Evolutionary conservation across 2,888 invertebrate genomes (phyloP).

Genomic region (Dendrolimus pini): DNA sequence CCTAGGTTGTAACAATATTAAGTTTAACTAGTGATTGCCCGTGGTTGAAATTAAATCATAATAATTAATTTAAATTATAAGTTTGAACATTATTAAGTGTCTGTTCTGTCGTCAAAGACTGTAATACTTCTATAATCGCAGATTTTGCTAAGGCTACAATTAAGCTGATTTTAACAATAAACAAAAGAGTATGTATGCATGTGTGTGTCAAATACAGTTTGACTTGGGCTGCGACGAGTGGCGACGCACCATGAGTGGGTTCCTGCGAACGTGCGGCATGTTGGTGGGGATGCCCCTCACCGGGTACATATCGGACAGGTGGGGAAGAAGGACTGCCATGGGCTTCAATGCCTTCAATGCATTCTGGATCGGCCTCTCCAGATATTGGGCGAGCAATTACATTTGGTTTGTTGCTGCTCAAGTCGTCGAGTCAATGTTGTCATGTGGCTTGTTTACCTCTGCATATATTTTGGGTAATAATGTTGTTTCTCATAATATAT

Average conservation of each 20-base stretch:
- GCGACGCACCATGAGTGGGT: constrained; percentile 83
- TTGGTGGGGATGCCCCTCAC: constrained; percentile 81
- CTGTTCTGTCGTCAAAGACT: too few relatives aligned
- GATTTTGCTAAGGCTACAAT: too few relatives aligned
- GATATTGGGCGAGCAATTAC: constrained; percentile 79
- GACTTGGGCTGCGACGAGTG: constrained; percentile 80
- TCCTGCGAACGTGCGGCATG: constrained; percentile 82
- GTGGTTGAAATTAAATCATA: too few relatives aligned
- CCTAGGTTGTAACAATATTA: too few relatives aligned
- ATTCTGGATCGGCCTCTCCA: constrained; percentile 78
- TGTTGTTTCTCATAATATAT: too few relatives aligned
- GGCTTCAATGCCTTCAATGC: constrained; percentile 76
- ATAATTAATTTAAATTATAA: too few relatives aligned
- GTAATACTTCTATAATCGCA: too few relatives aligned
- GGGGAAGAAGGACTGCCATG: constrained; percentile 78
- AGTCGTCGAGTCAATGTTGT: constrained; percentile 80
- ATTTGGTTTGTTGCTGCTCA: constrained; percentile 80
- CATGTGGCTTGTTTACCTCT: constrained; percentile 81
- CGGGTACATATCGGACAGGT: constrained; percentile 84
- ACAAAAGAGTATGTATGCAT: too few relatives aligned
- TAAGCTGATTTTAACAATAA: too few relatives aligned
- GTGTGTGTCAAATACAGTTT: constrained; percentile 52
- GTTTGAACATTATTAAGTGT: too few relatives aligned
- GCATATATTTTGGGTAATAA: constrained; percentile 80
- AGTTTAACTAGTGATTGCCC: too few relatives aligned